Conservation (phyloP, 2,888 invertebrate genomes). For the Dynastes grantii region DNA sequence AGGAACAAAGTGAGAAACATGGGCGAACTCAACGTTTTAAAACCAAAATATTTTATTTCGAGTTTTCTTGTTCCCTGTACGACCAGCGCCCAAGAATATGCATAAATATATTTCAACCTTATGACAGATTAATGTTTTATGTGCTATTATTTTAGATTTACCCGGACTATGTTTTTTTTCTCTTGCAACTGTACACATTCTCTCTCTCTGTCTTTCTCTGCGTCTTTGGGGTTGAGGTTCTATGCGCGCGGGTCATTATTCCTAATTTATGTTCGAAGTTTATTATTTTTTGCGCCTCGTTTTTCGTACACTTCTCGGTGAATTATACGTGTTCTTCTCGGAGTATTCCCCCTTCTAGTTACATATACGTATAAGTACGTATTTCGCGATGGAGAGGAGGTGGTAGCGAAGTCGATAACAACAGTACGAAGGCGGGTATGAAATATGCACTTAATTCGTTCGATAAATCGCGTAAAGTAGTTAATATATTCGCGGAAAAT, state of each 20-base stretch:
- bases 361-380: background rate
- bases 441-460: background rate
- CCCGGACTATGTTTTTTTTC: slow-evolving; percentile 28
- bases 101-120: slow-evolving; percentile 52
- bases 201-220: background rate
- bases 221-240: background rate
- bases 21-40: slow-evolving; percentile 7
- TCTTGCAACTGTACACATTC: too few relatives aligned
- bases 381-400: background rate
- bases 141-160: slow-evolving; percentile 58
- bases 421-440: background rate
- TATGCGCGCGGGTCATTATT: slow-evolving; percentile 42
- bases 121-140: slow-evolving; percentile 57
- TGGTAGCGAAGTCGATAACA: background rate
- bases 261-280: slow-evolving; percentile 50
- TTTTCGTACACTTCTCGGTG: slow-evolving; percentile 43
- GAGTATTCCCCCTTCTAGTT: background rate
- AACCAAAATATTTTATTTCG: slow-evolving; percentile 49
- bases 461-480: background rate
- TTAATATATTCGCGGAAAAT: background rate
- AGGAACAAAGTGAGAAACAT: background rate
- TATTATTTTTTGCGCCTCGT: slow-evolving; percentile 47
- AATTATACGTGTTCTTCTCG: slow-evolving; percentile 38
- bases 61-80: slow-evolving; percentile 37
- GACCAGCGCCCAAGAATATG: slow-evolving; percentile 29